Evolutionary conservation across 2,888 invertebrate species (phyloP).

Genomic region (Herminia tarsipennalis): DNA sequence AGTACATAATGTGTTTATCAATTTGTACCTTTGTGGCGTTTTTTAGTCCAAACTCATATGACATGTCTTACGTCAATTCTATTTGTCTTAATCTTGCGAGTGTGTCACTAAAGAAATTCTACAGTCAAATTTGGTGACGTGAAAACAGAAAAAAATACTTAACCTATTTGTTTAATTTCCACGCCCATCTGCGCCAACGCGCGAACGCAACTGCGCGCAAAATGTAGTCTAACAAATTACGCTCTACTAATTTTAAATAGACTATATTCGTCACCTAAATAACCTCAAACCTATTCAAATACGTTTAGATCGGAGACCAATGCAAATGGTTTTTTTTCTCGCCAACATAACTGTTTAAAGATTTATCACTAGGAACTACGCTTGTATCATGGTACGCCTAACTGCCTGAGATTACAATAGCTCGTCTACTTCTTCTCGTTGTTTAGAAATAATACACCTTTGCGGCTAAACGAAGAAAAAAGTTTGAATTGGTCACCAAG

Average conservation of each 20-base stretch:
- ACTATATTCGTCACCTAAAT: slow-evolving; percentile 1
- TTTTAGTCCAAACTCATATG: too few relatives aligned
- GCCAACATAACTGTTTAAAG: slow-evolving; percentile 46
- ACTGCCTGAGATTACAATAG: slow-evolving; percentile 70
- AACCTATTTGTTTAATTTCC: too few relatives aligned
- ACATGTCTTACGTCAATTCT: too few relatives aligned
- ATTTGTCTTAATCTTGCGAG: too few relatives aligned
- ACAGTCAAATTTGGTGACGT: too few relatives aligned
- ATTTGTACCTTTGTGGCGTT: too few relatives aligned
- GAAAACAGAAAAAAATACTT: too few relatives aligned
- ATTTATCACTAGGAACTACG: slow-evolving; percentile 58
- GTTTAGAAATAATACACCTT: slow-evolving; percentile 54
- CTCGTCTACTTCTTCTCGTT: slow-evolving; percentile 57
- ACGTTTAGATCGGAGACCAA: slow-evolving; percentile 11
- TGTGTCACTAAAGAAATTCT: too few relatives aligned
- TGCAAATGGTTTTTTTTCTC: slow-evolving; percentile 31
- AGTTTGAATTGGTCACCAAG: slow-evolving; percentile 33
- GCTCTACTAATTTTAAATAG: neutral
- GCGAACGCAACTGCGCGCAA: too few relatives aligned
- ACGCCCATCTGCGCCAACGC: too few relatives aligned
- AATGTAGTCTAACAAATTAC: too few relatives aligned
- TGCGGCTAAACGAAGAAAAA: slow-evolving; percentile 36
- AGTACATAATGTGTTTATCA: too few relatives aligned
- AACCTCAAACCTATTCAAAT: neutral
- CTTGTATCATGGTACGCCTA: slow-evolving; percentile 43